Percentiles rank a stretch among this genome's conserved stretches.
phyloP scores from a whole-genome alignment of 2,888 invertebrate genomes.

The Yponomeuta evonymella region DNA sequence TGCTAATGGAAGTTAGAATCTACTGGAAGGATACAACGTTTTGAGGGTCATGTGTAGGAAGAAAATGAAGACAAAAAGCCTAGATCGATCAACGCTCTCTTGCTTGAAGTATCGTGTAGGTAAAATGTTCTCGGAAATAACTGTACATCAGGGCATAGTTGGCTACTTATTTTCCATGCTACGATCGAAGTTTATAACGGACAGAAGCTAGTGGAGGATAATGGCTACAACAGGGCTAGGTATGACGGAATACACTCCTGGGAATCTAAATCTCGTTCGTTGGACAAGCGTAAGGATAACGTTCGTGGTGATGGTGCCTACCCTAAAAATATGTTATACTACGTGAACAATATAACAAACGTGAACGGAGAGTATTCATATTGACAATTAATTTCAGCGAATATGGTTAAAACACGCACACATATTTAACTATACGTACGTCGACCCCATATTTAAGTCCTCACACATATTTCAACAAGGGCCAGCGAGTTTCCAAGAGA shows the following conservation, averaged over 20 bases:
- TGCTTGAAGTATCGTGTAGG: not conserved
- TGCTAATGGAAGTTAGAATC: too few relatives aligned
- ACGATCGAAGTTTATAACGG: not conserved
- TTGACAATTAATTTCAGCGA: too few relatives aligned
- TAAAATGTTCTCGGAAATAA: not conserved
- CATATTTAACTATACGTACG: too few relatives aligned
- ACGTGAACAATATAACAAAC: too few relatives aligned
- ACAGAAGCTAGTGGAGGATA: not conserved
- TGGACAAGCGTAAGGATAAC: not conserved
- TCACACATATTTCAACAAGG: conserved; percentile 4
- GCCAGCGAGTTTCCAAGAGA: conserved; percentile 18
- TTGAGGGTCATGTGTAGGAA: not conserved
- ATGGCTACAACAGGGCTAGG: not conserved
- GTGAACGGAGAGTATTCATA: too few relatives aligned
- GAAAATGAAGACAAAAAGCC: not conserved
- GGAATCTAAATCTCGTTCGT: not conserved
- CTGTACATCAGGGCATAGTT: not conserved
- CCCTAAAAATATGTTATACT: too few relatives aligned
- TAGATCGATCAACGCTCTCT: not conserved
- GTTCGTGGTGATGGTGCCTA: too few relatives aligned
- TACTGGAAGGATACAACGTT: too few relatives aligned
- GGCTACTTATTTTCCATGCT: not conserved
- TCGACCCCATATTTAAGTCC: not conserved
- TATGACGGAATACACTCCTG: not conserved
- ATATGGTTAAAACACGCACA: too few relatives aligned